Evolutionary conservation across 2,113 vertebrate species (phyloP), one percentile per base, ranked within the genome.

Genomic region (Arenaria interpres): DNA sequence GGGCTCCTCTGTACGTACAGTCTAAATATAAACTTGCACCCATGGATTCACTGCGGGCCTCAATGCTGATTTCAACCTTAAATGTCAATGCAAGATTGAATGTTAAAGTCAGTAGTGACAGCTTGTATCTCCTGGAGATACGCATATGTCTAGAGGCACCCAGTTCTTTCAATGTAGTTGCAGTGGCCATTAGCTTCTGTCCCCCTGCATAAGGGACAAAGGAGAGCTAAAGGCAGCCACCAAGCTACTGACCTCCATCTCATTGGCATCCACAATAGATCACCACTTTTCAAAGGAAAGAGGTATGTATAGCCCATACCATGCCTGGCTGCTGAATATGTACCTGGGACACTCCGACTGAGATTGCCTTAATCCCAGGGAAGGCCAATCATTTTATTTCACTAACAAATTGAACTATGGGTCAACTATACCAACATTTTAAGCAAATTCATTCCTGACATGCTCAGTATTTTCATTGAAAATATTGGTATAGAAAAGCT

Each of bases 1-100:
- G 66, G 96, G 96, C 85, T 97, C 48, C 48, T 91, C 73, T 87
- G 39, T 39, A 79, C 76, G 17, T 37, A 30, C 19, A 85, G 22
- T 53, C 91, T 95, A 97, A 94, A 96, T 85, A 93, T 93, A 96
- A 94, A 89, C 74, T 68, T 73, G 62, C 81, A 95, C 57, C 80
- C 62, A 28, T 66, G 54, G 32, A 71, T 50, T 90, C 37, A n/a
- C 45, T 86, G 37, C 51, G 54, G 81, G 11, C 57, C 72, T 87
- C 87, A 89, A 3, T 6, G 8, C 32, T 11, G 7, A 73, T 72
- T 95, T 87, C 87, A 79, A n/a, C 43, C 60, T 84, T 84, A 80
- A 93, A 89, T 78, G 30, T 68, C 86, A 97, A 18, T 13, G 12
- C 14, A 77, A 87, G 46, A 67, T 69, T 94, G 74, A 86, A 93